Base-by-base conservation (phyloP, 2,888 invertebrate species). In the Drosophila pseudotakahashii region DNA sequence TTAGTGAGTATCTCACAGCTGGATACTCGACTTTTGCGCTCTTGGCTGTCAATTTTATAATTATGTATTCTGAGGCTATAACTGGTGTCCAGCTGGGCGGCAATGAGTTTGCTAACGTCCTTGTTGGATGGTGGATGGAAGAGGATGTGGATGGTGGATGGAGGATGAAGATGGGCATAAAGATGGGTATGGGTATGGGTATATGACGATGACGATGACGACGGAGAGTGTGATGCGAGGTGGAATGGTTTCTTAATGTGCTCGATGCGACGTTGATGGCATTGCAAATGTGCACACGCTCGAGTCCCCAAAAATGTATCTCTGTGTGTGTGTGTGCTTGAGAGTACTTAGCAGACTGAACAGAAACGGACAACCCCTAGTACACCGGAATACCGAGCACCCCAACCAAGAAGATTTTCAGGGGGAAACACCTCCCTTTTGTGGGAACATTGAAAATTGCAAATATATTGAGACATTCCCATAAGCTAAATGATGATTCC, bases 211-310 rank as follows among this genome's bases (percentile, higher is more conserved):
- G 47, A 16, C 30, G 58, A 41, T 47, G 34, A 19, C 30, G 36
- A 47, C 23, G 47, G 42, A 36, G 51, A 50, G 45, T 19, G 44
- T 54, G 48, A 36, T 44, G 30, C 39, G 57, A 66, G 42, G 41
- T 44, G 73, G 72, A 70, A 67, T 68, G 73, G 54, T 39, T 52
- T 67, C 53, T 58, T 74, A 81, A 84, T 66, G 71, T 73, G 80
- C 75, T 81, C 73, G 71, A 54, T 58, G 62, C 53, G 73, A 79
- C 75, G 58, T 75, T 85, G 75, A 85, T 82, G 66, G 86, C 82
- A 70, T 63, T 64, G 78, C 75, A 72, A 79, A 79, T 75, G 54
- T 64, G 44, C 71, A 54, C 57, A 80, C 51, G 75, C 73, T 73
- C 19, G 41, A 61, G 52, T 73, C 72, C 55, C 71, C 66, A 57